Percentiles rank a stretch among this genome's conserved stretches.
Conservation (phyloP, 1,140 invertebrate genomes). For the Schlechtendalia chinensis region DNA sequence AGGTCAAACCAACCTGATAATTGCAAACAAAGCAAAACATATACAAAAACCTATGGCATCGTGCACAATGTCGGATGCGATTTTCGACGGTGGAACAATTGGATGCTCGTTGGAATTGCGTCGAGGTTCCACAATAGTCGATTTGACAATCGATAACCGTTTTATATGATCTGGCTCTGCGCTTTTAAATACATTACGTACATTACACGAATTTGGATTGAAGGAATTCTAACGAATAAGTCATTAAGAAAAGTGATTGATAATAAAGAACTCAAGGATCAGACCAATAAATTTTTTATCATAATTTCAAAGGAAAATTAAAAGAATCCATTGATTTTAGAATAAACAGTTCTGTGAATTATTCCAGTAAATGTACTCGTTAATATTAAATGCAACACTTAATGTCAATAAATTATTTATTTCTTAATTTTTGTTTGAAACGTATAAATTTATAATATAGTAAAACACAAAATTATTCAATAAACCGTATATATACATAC, state of each 20-base stretch:
- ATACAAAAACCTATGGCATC: too few relatives aligned
- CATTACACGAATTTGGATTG: constrained; percentile 59
- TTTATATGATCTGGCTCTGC: constrained; percentile 80
- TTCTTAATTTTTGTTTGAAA: too few relatives aligned
- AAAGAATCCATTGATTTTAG: too few relatives aligned
- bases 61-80: constrained; percentile 74
- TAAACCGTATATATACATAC: too few relatives aligned
- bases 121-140: constrained; percentile 87
- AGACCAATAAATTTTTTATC: constrained; percentile 20
- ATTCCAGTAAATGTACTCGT: too few relatives aligned
- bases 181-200: constrained; percentile 60
- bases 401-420: too few relatives aligned
- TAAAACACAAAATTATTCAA: too few relatives aligned
- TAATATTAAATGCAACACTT: too few relatives aligned
- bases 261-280: constrained; percentile 34
- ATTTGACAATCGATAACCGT: constrained; percentile 69
- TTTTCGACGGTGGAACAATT: constrained; percentile 78
- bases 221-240: constrained; percentile 45
- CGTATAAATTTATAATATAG: too few relatives aligned
- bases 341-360: too few relatives aligned
- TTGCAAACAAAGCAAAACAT: too few relatives aligned
- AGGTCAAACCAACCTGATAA: too few relatives aligned
- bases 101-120: constrained; percentile 61
- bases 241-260: constrained; percentile 9
- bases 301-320: constrained; percentile 29